Base-by-base conservation (phyloP, 2,797 vertebrate genomes). In the Leucoraja ocellata region DNA sequence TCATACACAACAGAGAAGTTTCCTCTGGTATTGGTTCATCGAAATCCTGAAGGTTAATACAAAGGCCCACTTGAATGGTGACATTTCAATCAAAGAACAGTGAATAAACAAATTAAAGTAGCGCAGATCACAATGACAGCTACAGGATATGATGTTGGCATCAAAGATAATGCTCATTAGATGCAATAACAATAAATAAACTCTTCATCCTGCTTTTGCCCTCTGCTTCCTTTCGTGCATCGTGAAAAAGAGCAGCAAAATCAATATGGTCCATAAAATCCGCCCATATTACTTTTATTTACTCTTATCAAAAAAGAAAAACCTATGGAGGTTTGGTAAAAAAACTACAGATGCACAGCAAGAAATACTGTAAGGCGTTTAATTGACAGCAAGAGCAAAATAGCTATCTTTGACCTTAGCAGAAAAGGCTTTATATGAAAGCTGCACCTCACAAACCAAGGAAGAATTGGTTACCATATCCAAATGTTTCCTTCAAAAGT, bases 41-140 rank as follows among this genome's bases (percentile, higher is more conserved):
- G 23, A 88, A 88, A 88, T 68, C 84, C 61, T 36, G 84, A 65
- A 88, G n/a, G 84, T 68, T 63, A 68, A 65, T 36, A 68, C n/a
- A 68, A 68, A 88, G 84, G n/a, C 68, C n/a, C 68, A 68, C 7
- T 32, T 88, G 61, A 84, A 88, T 68, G 61, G n/a, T 68, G 84
- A 68, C 84, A 68, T 88, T 88, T 88, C 84, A 88, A n/a, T 36
- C 61, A 88, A 88, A 88, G 61, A 63, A 36, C 61, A 88, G n/a
- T 18, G 32, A n/a, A 68, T 88, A 88, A 65, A 88, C n/a, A 21
- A 68, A 21, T 32, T 36, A n/a, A 88, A 88, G 16, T 32, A 88
- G 63, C 28, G 68, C 8, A 65, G n/a, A 88, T 88, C 63, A 36
- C 36, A 88, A 88, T 68, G 61, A 68, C 63, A 68, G 61, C n/a